phyloP scores from a whole-genome alignment of 2,888 invertebrate genomes.

The Crossocerus cetratus region DNA sequence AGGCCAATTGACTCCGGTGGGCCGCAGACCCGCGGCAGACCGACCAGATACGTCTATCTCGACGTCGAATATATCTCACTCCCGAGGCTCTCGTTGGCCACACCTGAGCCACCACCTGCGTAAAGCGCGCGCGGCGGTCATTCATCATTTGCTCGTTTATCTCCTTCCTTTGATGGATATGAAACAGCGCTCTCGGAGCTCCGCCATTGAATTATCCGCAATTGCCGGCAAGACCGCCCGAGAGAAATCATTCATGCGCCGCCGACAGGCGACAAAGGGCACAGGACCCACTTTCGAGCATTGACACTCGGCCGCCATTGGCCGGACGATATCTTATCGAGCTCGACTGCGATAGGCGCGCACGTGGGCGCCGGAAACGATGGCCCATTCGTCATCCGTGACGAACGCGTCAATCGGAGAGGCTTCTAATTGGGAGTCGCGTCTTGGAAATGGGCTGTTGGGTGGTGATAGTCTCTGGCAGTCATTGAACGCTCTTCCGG shows the following conservation, averaged over 20 bases:
- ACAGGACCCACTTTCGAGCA: not conserved
- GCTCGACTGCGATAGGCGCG: not conserved
- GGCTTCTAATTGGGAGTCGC: too few species aligned
- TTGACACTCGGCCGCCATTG: not conserved
- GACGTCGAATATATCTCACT: too few species aligned
- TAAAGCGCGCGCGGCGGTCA: constrained; percentile 2
- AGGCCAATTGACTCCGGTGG: not conserved
- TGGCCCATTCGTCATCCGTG: not conserved
- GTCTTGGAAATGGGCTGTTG: too few species aligned
- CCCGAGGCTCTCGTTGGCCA: too few species aligned
- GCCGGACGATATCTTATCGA: constrained; percentile 10
- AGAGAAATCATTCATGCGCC: not conserved
- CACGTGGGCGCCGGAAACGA: not conserved
- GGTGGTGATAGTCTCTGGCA: too few species aligned
- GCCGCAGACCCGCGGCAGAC: not conserved
- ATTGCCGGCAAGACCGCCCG: not conserved
- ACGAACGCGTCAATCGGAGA: too few species aligned
- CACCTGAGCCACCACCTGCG: too few species aligned
- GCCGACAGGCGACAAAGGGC: not conserved
- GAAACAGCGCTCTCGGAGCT: constrained; percentile 3
- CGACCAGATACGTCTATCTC: too few species aligned
- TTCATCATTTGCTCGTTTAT: constrained; percentile 37
- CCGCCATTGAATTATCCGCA: too few species aligned
- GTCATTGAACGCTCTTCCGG: too few species aligned
- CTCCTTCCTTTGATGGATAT: constrained; percentile 14